phyloP scores from a whole-genome alignment of 2,113 vertebrate species.

The Perca schrenkii region DNA sequence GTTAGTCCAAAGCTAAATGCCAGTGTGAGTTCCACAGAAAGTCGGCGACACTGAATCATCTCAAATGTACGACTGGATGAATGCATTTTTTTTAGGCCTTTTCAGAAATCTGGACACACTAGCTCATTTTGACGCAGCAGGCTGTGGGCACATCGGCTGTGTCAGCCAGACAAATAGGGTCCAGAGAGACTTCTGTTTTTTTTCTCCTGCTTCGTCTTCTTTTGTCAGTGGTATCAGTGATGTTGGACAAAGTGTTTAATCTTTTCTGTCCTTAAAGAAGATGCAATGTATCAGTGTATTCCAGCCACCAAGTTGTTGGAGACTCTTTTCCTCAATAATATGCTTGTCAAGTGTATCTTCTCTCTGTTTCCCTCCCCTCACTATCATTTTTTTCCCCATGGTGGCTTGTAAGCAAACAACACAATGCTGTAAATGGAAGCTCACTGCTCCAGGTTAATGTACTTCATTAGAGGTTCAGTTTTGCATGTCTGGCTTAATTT shows the following conservation, averaged over 20 bases:
- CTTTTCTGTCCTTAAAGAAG: slow-evolving; percentile 51
- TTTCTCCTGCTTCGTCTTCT: slow-evolving; percentile 1
- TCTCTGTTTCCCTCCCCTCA: neutral
- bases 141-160: slow-evolving; percentile 35
- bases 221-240: slow-evolving; percentile 46
- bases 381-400: neutral
- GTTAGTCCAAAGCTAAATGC: slow-evolving; percentile 36
- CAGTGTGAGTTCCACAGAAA: slow-evolving; percentile 7
- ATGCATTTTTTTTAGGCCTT: slow-evolving; percentile 61
- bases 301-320: slow-evolving; percentile 29
- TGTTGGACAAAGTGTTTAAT: slow-evolving; percentile 62
- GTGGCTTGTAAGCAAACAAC: slow-evolving; percentile 58
- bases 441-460: slow-evolving; percentile 71
- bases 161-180: slow-evolving; percentile 62
- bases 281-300: slow-evolving; percentile 37
- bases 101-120: slow-evolving; percentile 39
- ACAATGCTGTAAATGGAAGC: slow-evolving; percentile 47
- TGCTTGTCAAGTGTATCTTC: slow-evolving; percentile 46
- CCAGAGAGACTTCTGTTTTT: slow-evolving; percentile 19
- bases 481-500: slow-evolving; percentile 77
- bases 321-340: slow-evolving; percentile 42
- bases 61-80: slow-evolving; percentile 40
- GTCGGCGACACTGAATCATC: slow-evolving; percentile 31
- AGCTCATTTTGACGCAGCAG: slow-evolving; percentile 57
- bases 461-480: slow-evolving; percentile 76